Base-by-base conservation (phyloP, 2,888 invertebrate genomes). In the Drosophila paranaensis region DNA sequence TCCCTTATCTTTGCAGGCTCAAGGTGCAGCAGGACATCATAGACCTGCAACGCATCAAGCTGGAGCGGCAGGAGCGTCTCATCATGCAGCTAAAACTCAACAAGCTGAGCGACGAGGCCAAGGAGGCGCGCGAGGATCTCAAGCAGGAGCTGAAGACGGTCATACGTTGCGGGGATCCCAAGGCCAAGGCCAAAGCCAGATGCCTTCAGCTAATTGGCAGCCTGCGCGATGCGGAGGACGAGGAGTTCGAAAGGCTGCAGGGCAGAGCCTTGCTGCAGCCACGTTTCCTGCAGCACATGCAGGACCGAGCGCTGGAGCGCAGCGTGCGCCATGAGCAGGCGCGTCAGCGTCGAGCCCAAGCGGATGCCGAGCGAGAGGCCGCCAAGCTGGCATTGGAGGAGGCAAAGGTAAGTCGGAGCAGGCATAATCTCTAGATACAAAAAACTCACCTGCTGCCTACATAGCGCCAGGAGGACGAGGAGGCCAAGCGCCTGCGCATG, bases 11-110 rank as follows among this genome's bases (percentile, higher is more conserved):
- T 48, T 9, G 3, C 75, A 95, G 96, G 81, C 95, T 95, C 71
- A 95, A 95, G 91, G 94, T 95, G 11, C 96, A 96, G 90, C 95
- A 95, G 89, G 94, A 95, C 77, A 95, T 96, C 48, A 96, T 96
- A 67, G 95, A 96, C 35, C 92, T 95, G 35, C 96, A 96, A 91
- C 95, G 95, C 89, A 92, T 94, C 2, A 96, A 96, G 92, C 90
- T 97, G 67, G 95, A 95, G 67, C 95, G 96, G 68, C 96, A 96
- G 91, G 95, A 95, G 78, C 94, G 95, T 82, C 89, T 96, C n/a
- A 96, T 96, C 65, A 95, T 96, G 90, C 95, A 96, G 87, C 92
- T 96, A 0, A 96, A 95, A 88, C 93, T 96, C 58, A 95, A 95
- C 65, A 95, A 95, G 91, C 94, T 96, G 33, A 93, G 95, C 50